Evolutionary conservation across 2,888 invertebrate genomes (phyloP), one percentile per base, ranked within the genome.

Genomic region (Trilocha varians): DNA sequence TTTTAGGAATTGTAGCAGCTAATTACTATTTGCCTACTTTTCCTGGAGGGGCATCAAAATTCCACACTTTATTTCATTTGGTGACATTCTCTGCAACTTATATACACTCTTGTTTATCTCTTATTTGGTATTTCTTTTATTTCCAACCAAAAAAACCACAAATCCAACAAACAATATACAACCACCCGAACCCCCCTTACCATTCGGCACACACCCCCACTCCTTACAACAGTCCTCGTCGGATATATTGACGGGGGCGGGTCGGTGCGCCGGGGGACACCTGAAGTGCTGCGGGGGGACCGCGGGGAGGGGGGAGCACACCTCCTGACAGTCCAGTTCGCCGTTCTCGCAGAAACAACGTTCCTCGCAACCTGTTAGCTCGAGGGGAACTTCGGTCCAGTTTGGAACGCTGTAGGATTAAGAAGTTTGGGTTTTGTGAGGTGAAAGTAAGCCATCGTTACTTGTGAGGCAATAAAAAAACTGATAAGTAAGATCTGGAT

Each of bases 341-440:
- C 96, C 95, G 71, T 92, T 91, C 69, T 96, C 94, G 64, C 96
- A 97, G 67, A 91, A 94, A 64, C 96, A 97, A 53, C 92, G 88
- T 53, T 93, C 89, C 48, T 95, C 94, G 62, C 96, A 97, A 39
- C 95, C 94, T 9, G 94, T 93, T 3, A 96, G 77, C 41, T 92
- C 89, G 6, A 88, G 78, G 0, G 96, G 96, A 36, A 97, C 90
- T 57, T 92, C 91, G 42, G 92, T 92, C 92, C 94, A 95, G 71
- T 96, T 95, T 32, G 88, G 88, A 46, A 91, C 89, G 13, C 87
- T 87, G 50, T 45, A 69, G 50, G 47, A 40, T 17, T n/a, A 36
- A 42, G 11, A 43, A 35, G 11, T 3, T 14, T 36, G 8, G 13
- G 11, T 4, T 32, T 8, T 37, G n/a, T n/a, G n/a, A n/a, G n/a